Base-by-base conservation (phyloP, 2,888 invertebrate species). In the Lycocerus yunnanus region DNA sequence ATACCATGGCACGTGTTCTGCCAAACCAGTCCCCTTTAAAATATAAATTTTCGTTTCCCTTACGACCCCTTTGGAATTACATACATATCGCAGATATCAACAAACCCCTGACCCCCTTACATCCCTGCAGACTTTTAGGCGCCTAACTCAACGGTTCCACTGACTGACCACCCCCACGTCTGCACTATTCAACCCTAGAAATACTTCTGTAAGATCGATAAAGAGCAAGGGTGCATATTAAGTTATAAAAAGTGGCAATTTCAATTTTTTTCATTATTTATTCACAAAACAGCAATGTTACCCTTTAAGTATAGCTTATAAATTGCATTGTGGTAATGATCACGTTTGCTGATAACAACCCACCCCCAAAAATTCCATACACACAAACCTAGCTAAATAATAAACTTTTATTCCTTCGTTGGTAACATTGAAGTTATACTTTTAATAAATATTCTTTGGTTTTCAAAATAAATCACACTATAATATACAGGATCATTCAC, bases 111-210 rank as follows among this genome's bases (percentile, higher is more conserved):
- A 20, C 15, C 66, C 66, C 68, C 71, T 61, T 61, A 58, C 77
- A 74, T 73, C 76, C 74, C 75, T 68, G 68, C 77, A 77, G 73
- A 75, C 75, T 58, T 72, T 72, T 68, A 66, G 74, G 73, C 75
- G 78, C 72, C 75, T 74, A 72, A 67, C 71, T 68, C 76, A 21
- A 75, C 71, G 78, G 82, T 81, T 82, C 82, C 82, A 75, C 78
- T 81, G 79, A 79, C 81, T 82, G 82, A 82, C 82, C 82, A 82
- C 82, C 82, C 82, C 81, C 81, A 81, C 80, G 77, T 75, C 76
- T 78, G 77, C 59, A 73, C 73, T 71, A 72, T 74, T 73, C 75
- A 77, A 72, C 78, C 73, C 71, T 69, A 61, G 77, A 75, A 63
- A 77, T 77, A 80, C 78, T 80, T 77, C 78, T 75, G 77, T 79